These are phyloP conservation scores for Lucifuga dentata DNA, from an alignment of 2,113 vertebrate genomes.

Conservation along the genomic window DNA sequence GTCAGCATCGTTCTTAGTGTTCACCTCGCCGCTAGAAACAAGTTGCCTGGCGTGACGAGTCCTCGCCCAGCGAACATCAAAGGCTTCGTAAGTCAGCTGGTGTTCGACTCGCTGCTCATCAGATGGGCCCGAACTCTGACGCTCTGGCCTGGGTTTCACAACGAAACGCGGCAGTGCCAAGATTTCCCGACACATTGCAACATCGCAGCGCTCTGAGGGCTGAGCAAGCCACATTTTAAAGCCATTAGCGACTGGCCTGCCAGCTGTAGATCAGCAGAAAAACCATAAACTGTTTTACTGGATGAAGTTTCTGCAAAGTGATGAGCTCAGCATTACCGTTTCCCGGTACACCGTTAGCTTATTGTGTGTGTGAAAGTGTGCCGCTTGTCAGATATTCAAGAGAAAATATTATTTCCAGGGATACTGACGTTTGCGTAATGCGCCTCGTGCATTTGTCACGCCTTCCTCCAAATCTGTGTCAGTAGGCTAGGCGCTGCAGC, in stretches of 20 bases:
- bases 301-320: slow-evolving; percentile 82
- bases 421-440: slow-evolving; percentile 45
- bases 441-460: slow-evolving; percentile 31
- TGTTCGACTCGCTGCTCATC: slow-evolving; percentile 49
- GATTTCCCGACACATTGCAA: slow-evolving; percentile 64
- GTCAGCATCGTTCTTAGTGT: slow-evolving; percentile 11
- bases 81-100: slow-evolving; percentile 69
- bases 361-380: slow-evolving; percentile 61
- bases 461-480: slow-evolving; percentile 68
- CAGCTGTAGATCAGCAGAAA: slow-evolving; percentile 84
- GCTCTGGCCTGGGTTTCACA: slow-evolving; percentile 50
- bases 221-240: slow-evolving; percentile 85
- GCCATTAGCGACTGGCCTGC: slow-evolving; percentile 79
- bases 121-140: slow-evolving; percentile 62
- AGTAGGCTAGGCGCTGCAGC: slow-evolving; percentile 54
- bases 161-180: slow-evolving; percentile 74
- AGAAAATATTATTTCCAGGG: slow-evolving; percentile 44
- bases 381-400: slow-evolving; percentile 60
- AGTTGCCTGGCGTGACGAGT: background rate
- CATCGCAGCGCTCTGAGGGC: slow-evolving; percentile 59
- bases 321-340: slow-evolving; percentile 81
- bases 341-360: slow-evolving; percentile 69
- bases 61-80: slow-evolving; percentile 47
- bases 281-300: slow-evolving; percentile 86
- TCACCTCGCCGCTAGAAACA: slow-evolving; percentile 14